A percentile compares a stretch with the other conserved stretches of the same genome.
Evolutionary conservation across 1,140 invertebrate species (phyloP).

Genomic region (Lucilia sericata): DNA sequence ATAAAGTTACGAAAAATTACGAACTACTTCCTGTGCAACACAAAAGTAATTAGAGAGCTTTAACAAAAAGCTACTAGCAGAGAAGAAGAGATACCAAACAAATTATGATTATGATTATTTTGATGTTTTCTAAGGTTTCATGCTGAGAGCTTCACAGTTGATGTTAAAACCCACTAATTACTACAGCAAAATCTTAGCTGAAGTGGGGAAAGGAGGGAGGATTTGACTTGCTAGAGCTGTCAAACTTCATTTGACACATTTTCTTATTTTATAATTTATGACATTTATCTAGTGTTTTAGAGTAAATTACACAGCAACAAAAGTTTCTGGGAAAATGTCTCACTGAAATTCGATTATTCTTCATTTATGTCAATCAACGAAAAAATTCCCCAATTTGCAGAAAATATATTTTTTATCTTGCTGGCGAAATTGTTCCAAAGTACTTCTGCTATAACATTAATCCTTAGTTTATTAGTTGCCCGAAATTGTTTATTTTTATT

Average conservation of each 20-base stretch:
- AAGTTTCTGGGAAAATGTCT: neutral
- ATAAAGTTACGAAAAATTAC: neutral
- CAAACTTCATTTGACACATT: conserved; percentile 7
- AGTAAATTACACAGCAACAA: conserved; percentile 50
- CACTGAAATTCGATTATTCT: conserved; percentile 65
- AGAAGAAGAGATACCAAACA: conserved; percentile 10
- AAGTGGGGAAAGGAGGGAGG: neutral
- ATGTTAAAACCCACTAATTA: neutral
- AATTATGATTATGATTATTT: conserved; percentile 32
- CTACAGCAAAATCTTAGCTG: neutral
- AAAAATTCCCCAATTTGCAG: neutral
- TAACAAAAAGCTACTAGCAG: neutral
- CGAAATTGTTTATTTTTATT: no score
- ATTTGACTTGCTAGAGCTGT: neutral
- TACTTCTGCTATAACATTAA: no score
- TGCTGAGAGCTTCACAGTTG: neutral
- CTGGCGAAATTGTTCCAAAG: no score
- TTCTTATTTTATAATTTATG: conserved; percentile 22
- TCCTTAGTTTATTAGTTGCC: no score
- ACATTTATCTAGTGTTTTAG: conserved; percentile 9
- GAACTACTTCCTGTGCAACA: neutral
- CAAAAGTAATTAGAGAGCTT: neutral
- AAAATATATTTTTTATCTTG: no score
- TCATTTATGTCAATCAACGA: conserved; percentile 66
- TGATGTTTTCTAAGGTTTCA: conserved; percentile 22